A percentile compares a stretch with the other conserved stretches of the same genome.
Conservation (phyloP, 2,888 invertebrate species). For the Dendrolimus pini region DNA sequence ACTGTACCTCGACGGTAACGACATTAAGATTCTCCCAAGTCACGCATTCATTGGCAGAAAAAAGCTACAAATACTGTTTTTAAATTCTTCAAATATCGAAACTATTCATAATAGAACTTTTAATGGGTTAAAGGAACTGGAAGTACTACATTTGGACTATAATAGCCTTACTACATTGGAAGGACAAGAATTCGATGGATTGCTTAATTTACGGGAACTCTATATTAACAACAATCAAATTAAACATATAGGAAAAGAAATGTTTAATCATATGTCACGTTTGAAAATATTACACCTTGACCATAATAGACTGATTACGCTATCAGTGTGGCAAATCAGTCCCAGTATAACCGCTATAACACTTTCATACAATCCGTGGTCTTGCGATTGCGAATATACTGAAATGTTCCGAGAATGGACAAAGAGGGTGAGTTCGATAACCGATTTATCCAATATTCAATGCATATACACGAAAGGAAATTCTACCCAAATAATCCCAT, state of each 20-base stretch:
- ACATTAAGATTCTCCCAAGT: slow-evolving; percentile 84
- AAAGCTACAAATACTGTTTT: slow-evolving; percentile 83
- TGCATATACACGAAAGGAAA: slow-evolving; percentile 80
- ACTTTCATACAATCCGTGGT: slow-evolving; percentile 86
- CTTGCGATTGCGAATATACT: slow-evolving; percentile 88
- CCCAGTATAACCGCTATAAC: slow-evolving; percentile 79
- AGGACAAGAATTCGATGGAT: slow-evolving; percentile 88
- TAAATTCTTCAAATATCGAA: slow-evolving; percentile 88
- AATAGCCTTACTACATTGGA: slow-evolving; percentile 82
- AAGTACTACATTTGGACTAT: slow-evolving; percentile 84
- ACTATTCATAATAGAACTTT: slow-evolving; percentile 88
- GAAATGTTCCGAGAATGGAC: slow-evolving; percentile 87
- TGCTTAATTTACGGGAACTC: slow-evolving; percentile 83
- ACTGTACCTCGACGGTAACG: slow-evolving; percentile 90
- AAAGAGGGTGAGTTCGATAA: slow-evolving; percentile 79
- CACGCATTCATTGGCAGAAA: slow-evolving; percentile 92
- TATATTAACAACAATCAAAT: slow-evolving; percentile 86
- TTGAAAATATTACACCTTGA: slow-evolving; percentile 82
- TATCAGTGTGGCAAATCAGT: slow-evolving; percentile 85
- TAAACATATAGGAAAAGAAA: slow-evolving; percentile 80
- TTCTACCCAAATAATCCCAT: slow-evolving; percentile 73
- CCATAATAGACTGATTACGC: slow-evolving; percentile 81
- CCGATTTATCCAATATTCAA: slow-evolving; percentile 79
- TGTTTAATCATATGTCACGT: slow-evolving; percentile 81
- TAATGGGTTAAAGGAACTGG: slow-evolving; percentile 87